Evolutionary conservation across 2,888 invertebrate genomes (phyloP), one percentile per base, ranked within the genome.

Genomic region (Drosophila cognata): DNA sequence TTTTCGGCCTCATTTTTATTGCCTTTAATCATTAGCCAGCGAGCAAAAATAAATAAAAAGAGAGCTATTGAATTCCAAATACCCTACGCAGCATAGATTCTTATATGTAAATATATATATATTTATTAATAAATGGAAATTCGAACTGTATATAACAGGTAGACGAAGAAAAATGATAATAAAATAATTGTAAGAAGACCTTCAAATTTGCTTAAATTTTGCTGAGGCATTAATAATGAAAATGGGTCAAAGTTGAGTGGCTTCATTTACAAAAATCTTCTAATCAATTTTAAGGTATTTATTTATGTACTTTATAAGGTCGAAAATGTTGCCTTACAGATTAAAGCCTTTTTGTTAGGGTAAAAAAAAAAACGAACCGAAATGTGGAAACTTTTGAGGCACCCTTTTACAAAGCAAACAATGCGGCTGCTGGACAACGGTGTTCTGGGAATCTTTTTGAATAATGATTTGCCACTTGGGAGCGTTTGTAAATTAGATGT

Each of bases 391-490:
- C 50, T 62, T 59, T 52, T 41, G 48, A 38, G 55, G 69, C 73
- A 77, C 69, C 73, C 87, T 81, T 79, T 82, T 67, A 71, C 68
- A 77, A 83, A 77, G 81, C 74, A 81, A 81, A 78, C 72, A 77
- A 78, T 80, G 74, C 56, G 68, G 70, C 70, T 56, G 73, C 69
- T 67, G 73, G 73, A 72, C 64, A 69, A 68, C 79, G 61, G 64
- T 67, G 53, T 55, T 66, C 62, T 52, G 82, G 62, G 78, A 78
- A 70, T 80, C 75, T 86, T 81, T 74, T 67, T 86, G 86, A 84
- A 88, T 86, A 86, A 88, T 88, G 84, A 86, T 88, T 89, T 88
- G 89, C 82, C 89, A 87, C 87, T 88, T 88, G 86, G 86, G 89
- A 88, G 89, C 81, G 59, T 81, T 87, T 87, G 86, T 87, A 87